phyloP scores from a whole-genome alignment of 2,888 invertebrate genomes.

The Isoperla grammatica region DNA sequence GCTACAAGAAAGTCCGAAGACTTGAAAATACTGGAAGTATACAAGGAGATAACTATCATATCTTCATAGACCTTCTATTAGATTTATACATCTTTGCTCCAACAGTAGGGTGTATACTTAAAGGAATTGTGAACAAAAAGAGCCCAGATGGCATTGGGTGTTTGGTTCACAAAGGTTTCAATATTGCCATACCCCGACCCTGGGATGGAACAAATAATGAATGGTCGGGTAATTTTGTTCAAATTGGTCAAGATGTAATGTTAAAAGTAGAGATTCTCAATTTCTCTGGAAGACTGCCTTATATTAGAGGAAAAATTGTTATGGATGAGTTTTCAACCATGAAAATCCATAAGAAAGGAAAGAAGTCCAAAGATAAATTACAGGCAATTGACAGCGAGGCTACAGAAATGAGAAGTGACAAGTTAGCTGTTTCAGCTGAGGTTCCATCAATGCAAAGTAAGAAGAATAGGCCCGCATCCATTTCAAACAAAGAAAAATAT shows the following conservation, averaged over 20 bases:
- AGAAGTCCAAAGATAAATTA: too few species aligned
- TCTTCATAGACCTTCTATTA: conserved; percentile 61
- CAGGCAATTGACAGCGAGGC: too few species aligned
- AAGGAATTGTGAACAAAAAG: conserved; percentile 60
- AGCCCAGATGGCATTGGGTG: conserved; percentile 60
- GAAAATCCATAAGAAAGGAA: too few species aligned
- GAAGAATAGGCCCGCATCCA: too few species aligned
- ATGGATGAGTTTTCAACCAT: too few species aligned
- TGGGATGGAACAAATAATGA: conserved; percentile 7
- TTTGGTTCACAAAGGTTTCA: conserved; percentile 63
- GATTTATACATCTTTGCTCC: conserved; percentile 67
- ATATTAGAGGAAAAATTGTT: conserved; percentile 55
- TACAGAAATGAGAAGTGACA: too few species aligned
- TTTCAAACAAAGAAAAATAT: too few species aligned
- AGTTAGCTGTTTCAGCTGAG: too few species aligned
- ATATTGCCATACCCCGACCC: conserved; percentile 52
- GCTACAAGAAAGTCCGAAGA: background rate
- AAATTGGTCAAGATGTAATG: conserved; percentile 55
- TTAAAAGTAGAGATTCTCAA: conserved; percentile 56
- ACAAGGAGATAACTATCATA: conserved; percentile 55
- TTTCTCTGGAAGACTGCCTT: conserved; percentile 55
- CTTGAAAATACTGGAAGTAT: conserved; percentile 45
- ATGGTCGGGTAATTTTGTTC: conserved; percentile 54
- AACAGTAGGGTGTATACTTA: conserved; percentile 52
- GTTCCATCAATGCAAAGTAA: too few species aligned